These are phyloP conservation scores for Melospiza melodia DNA, from an alignment of 2,113 vertebrate genomes.

Conservation along the genomic window DNA sequence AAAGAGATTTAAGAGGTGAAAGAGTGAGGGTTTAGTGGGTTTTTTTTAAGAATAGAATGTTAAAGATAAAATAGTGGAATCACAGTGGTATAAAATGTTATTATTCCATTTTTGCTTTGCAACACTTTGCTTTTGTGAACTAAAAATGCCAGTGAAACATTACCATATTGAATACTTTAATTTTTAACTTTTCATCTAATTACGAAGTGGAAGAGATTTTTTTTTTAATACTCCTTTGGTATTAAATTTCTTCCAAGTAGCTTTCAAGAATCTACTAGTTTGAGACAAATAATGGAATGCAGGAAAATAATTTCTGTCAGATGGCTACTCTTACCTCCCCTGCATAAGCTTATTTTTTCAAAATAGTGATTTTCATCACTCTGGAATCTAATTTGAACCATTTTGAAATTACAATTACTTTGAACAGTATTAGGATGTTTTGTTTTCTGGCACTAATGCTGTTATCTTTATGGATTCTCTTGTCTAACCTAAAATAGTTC, in stretches of 20 bases:
- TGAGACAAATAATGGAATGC: not conserved
- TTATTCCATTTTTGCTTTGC: not conserved
- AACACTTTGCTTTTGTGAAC: not conserved
- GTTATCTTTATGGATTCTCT: not conserved
- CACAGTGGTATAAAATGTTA: not conserved
- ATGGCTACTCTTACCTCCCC: not conserved
- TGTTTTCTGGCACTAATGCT: not conserved
- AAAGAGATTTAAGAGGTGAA: not conserved
- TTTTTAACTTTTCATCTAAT: not conserved
- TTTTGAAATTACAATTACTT: not conserved
- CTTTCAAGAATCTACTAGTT: not conserved
- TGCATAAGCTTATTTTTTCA: not conserved
- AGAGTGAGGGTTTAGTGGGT: accelerated
- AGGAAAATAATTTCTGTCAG: not conserved
- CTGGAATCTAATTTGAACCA: not conserved
- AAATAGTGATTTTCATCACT: not conserved
- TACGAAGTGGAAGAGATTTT: not conserved
- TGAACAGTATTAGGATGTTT: not conserved
- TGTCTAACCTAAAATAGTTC: not conserved
- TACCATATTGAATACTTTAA: not conserved
- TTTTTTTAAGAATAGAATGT: not conserved
- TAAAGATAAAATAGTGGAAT: not conserved
- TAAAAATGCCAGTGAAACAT: not conserved
- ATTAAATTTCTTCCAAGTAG: not conserved
- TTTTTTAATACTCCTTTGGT: not conserved